Percentiles rank a stretch among this genome's conserved stretches.
These are phyloP conservation scores for Acromyrmex charruanus DNA, from an alignment of 1,140 invertebrate species.

Conservation along the genomic window DNA sequence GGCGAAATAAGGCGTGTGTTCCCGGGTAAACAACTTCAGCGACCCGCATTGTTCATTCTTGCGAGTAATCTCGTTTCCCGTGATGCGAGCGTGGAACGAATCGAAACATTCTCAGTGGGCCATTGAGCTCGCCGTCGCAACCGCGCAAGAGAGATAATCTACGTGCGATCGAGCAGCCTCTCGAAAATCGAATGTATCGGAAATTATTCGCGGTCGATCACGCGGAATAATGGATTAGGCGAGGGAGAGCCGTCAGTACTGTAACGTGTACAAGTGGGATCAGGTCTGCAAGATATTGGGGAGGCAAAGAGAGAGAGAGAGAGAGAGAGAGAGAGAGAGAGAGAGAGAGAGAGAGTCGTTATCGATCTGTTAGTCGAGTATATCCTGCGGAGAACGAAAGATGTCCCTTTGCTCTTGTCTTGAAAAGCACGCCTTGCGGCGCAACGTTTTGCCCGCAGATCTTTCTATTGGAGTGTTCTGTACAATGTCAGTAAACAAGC, in stretches of 20 bases:
- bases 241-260: constrained; percentile 37
- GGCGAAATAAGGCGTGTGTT: not conserved
- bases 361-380: not conserved
- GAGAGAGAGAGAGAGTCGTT: not conserved
- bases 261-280: constrained; percentile 29
- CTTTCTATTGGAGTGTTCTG: not conserved
- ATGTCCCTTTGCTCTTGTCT: constrained; percentile 56
- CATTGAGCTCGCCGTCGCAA: constrained; percentile 17
- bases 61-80: constrained; percentile 44
- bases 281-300: not conserved
- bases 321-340: too few relatives aligned
- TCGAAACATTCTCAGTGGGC: constrained; percentile 40
- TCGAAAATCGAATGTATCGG: constrained; percentile 74
- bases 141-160: constrained; percentile 63
- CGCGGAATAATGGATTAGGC: constrained; percentile 75
- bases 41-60: constrained; percentile 30
- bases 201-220: constrained; percentile 69
- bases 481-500: constrained; percentile 74
- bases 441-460: constrained; percentile 42
- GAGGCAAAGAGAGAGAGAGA: not conserved
- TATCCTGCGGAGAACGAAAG: constrained; percentile 41
- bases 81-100: constrained; percentile 61
- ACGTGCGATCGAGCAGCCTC: constrained; percentile 66
- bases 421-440: constrained; percentile 23
- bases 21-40: not conserved